phyloP scores from a whole-genome alignment of 1,140 invertebrate genomes.

The Aphis craccivora region DNA sequence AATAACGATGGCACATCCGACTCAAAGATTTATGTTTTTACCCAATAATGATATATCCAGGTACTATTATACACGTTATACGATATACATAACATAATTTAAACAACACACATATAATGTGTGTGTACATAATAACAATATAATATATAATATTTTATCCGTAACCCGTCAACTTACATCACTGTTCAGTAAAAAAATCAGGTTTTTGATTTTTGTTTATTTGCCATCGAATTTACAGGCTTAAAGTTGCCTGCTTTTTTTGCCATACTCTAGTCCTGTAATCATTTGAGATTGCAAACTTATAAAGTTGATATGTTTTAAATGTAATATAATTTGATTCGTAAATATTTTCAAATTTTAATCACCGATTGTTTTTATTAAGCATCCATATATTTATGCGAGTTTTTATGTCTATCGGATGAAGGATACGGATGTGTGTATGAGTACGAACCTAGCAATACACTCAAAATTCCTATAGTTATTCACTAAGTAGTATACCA shows the following conservation, averaged over 20 bases:
- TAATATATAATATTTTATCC: neutral
- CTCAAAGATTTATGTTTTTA: constrained; percentile 1
- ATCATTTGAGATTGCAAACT: neutral
- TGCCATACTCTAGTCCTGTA: neutral
- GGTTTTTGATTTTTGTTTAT: neutral
- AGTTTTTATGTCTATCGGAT: too few species aligned
- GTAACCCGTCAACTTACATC: neutral
- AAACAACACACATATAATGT: neutral
- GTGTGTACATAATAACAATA: neutral
- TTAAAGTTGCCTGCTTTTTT: neutral
- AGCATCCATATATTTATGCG: too few species aligned
- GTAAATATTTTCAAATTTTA: too few species aligned
- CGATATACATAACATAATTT: neutral
- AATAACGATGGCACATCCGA: neutral
- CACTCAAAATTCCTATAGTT: too few species aligned
- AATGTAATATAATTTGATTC: neutral
- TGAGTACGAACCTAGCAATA: too few species aligned
- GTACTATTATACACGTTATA: neutral
- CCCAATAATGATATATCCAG: neutral
- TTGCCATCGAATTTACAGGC: neutral
- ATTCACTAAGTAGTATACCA: too few species aligned
- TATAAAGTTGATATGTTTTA: neutral
- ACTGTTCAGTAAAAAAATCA: neutral
- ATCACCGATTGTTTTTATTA: too few species aligned
- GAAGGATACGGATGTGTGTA: too few species aligned